phyloP scores from a whole-genome alignment of 2,888 invertebrate genomes.

The Drosophila paracracens region DNA sequence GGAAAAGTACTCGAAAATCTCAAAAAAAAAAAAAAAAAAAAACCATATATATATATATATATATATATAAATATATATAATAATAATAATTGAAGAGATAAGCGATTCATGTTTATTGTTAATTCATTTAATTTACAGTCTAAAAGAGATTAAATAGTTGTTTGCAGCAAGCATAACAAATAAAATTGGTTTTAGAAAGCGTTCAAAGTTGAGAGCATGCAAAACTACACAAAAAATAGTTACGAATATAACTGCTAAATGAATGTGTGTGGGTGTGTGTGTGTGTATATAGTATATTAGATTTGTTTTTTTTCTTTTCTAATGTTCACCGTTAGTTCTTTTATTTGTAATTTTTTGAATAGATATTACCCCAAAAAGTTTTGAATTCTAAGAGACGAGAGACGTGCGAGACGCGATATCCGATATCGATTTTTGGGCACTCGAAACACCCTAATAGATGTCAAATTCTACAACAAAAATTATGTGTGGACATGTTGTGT shows the following conservation, averaged over 20 bases:
- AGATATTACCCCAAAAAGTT: slow-evolving; percentile 12
- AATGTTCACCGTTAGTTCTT: slow-evolving; percentile 2
- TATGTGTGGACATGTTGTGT: background rate
- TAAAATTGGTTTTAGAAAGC: slow-evolving; percentile 26
- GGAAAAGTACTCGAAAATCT: slow-evolving; percentile 23
- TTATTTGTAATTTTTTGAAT: background rate
- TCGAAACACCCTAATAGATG: slow-evolving; percentile 30
- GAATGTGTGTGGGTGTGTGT: background rate
- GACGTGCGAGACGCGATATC: background rate
- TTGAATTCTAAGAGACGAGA: background rate
- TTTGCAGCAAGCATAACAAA: slow-evolving; percentile 36
- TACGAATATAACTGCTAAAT: slow-evolving; percentile 29
- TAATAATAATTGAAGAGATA: background rate
- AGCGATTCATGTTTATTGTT: slow-evolving; percentile 4
- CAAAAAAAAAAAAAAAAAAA: slow-evolving; percentile 11
- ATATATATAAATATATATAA: too few species aligned
- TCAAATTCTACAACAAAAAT: slow-evolving; percentile 10
- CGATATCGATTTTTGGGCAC: slow-evolving; percentile 20
- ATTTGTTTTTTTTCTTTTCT: background rate
- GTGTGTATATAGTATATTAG: background rate
- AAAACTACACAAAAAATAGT: slow-evolving; percentile 33
- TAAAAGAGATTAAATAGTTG: slow-evolving; percentile 13
- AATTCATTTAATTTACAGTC: slow-evolving; percentile 15
- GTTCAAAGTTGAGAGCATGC: slow-evolving; percentile 43
- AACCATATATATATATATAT: background rate